A percentile compares a stretch with the other conserved stretches of the same genome.
These are phyloP conservation scores for Bucco capensis DNA, from an alignment of 2,113 vertebrate genomes.

Conservation along the genomic window DNA sequence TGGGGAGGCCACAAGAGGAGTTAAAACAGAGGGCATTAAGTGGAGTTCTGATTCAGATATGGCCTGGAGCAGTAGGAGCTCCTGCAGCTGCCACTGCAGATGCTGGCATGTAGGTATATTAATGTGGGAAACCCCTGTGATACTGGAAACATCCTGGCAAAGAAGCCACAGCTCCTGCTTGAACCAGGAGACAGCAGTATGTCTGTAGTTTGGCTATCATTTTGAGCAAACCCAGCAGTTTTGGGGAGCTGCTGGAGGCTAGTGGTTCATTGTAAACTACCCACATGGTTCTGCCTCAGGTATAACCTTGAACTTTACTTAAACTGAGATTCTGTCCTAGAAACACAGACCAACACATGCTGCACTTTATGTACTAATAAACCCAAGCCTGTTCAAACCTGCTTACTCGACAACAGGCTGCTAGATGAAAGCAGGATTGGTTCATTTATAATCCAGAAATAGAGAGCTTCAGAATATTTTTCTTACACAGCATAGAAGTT, in stretches of 20 bases:
- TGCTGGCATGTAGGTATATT: background rate
- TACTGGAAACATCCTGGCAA: background rate
- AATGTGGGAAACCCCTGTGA: background rate
- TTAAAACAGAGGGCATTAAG: background rate
- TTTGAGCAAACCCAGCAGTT: slow-evolving; percentile 8
- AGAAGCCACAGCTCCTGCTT: background rate
- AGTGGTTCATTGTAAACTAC: background rate
- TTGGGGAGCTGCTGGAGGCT: background rate
- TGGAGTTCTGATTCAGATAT: background rate
- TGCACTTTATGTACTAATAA: background rate
- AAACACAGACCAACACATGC: background rate
- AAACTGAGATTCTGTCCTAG: background rate
- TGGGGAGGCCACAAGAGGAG: background rate
- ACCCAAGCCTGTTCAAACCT: background rate
- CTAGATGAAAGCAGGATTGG: slow-evolving; percentile 16
- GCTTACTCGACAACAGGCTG: slow-evolving; percentile 21
- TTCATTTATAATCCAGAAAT: slow-evolving; percentile 18
- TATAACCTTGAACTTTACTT: slow-evolving; percentile 11
- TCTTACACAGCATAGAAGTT: background rate
- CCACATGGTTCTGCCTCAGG: background rate
- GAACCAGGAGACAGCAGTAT: background rate
- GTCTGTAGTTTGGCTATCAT: background rate
- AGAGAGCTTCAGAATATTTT: slow-evolving; percentile 12
- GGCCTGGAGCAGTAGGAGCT: background rate
- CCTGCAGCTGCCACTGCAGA: background rate